Percentiles rank a stretch among this genome's conserved stretches.
Conservation (phyloP, 53 echinoderm and acorn worm genomes). For the Holothuria scabra region DNA sequence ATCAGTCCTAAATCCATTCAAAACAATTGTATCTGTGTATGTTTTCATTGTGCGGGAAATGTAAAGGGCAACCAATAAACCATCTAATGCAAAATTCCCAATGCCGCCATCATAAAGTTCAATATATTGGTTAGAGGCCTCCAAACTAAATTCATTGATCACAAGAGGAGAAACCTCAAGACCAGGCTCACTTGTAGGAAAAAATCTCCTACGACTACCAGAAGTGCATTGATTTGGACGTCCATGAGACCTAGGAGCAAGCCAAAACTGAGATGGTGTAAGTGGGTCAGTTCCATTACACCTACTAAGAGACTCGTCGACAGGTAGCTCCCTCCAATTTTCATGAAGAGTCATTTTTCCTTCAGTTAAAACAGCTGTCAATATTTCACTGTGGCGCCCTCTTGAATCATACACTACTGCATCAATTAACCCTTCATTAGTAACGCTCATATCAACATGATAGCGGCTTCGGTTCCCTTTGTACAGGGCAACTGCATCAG, state of each 20-base stretch:
- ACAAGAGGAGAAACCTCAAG: conserved; percentile 58
- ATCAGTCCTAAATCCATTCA: conserved; percentile 67
- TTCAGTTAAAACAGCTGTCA: conserved; percentile 71
- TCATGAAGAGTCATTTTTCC: conserved; percentile 74
- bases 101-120: conserved; percentile 91
- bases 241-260: conserved; percentile 66
- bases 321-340: conserved; percentile 35
- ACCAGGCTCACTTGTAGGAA: conserved; percentile 38
- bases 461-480: conserved; percentile 39
- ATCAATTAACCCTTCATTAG: conserved; percentile 74
- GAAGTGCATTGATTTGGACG: conserved; percentile 62
- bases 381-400: conserved; percentile 56
- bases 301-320: conserved; percentile 84
- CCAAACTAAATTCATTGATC: conserved; percentile 83
- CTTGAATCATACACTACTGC: conserved; percentile 82
- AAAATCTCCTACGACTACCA: background rate
- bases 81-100: conserved; percentile 65
- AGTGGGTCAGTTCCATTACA: conserved; percentile 74
- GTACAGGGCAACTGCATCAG: conserved; percentile 86
- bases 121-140: conserved; percentile 66
- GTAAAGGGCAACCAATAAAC: conserved; percentile 67
- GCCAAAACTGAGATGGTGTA: conserved; percentile 67
- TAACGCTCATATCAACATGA: conserved; percentile 62
- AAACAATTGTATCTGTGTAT: conserved; percentile 51
- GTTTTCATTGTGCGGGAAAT: conserved; percentile 61